Evolutionary conservation across 2,113 vertebrate genomes (phyloP).

Genomic region (Menura novaehollandiae): DNA sequence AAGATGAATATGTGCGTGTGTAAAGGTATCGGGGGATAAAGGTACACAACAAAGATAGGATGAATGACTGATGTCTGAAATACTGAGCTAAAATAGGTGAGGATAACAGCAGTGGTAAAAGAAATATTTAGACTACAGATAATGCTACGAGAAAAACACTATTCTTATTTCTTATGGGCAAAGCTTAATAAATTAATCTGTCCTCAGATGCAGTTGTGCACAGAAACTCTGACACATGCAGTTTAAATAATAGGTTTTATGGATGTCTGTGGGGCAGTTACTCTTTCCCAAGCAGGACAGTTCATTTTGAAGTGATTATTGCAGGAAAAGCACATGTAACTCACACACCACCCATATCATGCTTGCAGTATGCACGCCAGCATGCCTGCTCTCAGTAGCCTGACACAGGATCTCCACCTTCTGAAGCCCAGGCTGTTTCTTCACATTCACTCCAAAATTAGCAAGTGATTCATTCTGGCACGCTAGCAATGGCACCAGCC

Average conservation of each 20-base stretch:
- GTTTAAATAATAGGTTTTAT: neutral
- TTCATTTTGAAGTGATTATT: neutral
- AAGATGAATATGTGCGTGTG: neutral
- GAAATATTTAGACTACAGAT: neutral
- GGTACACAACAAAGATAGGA: neutral
- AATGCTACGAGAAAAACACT: neutral
- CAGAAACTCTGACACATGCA: neutral
- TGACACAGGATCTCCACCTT: neutral
- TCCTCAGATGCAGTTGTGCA: neutral
- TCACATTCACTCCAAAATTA: constrained; percentile 1
- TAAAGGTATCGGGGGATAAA: neutral
- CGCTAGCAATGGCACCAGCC: neutral
- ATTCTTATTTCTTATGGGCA: neutral
- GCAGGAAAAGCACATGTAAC: neutral
- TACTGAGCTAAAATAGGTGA: neutral
- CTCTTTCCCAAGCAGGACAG: neutral
- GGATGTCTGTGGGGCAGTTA: neutral
- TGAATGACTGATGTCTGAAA: neutral
- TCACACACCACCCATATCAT: neutral
- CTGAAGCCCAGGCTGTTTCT: neutral
- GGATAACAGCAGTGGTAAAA: neutral
- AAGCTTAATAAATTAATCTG: neutral
- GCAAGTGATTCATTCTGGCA: neutral
- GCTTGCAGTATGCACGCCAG: neutral
- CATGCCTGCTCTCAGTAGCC: neutral